Conservation (phyloP, 2,888 invertebrate genomes). For the Kryphioiulus occultus region DNA sequence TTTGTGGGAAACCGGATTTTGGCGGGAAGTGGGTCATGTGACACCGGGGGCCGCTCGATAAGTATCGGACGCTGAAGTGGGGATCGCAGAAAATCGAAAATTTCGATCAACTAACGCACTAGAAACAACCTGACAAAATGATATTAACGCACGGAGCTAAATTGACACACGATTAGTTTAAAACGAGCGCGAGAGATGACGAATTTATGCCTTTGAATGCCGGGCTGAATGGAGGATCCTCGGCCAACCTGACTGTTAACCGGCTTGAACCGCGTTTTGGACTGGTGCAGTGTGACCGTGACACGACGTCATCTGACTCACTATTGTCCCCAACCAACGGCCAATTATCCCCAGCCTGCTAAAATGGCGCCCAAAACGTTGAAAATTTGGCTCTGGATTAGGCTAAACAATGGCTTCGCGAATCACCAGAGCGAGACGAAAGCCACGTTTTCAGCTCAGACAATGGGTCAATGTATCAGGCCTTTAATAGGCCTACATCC, state of each 20-base stretch:
- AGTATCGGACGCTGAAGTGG: not conserved
- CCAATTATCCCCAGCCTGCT: not conserved
- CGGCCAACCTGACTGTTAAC: not conserved
- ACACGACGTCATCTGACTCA: not conserved
- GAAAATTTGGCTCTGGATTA: too few species aligned
- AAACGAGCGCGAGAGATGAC: not conserved
- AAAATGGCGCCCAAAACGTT: not conserved
- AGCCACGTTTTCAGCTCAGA: too few species aligned
- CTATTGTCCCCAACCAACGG: not conserved
- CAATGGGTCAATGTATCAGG: too few species aligned
- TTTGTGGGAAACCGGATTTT: constrained; percentile 15
- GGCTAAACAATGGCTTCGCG: too few species aligned
- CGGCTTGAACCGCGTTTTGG: not conserved
- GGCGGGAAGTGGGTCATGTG: constrained; percentile 23
- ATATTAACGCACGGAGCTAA: too few species aligned
- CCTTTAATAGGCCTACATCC: too few species aligned
- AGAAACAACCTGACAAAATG: not conserved
- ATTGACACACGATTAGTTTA: too few species aligned
- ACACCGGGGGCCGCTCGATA: not conserved
- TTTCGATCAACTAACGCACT: not conserved
- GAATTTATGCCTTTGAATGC: not conserved
- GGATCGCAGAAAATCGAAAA: not conserved
- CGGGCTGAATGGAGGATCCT: not conserved
- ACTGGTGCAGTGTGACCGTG: not conserved
- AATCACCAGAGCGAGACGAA: too few species aligned